Evolutionary conservation across 2,888 invertebrate genomes (phyloP).

Genomic region (Drosophila macrospina): DNA sequence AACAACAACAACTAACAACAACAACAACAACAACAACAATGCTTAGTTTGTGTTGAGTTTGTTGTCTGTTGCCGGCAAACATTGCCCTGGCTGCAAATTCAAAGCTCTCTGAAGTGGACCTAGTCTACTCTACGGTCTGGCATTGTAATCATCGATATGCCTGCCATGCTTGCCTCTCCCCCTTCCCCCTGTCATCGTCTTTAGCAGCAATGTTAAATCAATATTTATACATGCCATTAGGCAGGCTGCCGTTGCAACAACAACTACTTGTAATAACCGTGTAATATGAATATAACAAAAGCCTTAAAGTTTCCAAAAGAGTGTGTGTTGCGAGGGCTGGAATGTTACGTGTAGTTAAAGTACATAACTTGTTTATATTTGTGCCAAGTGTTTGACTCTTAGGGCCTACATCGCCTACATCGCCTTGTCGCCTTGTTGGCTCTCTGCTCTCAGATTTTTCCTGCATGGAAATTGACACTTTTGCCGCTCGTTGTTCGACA

Average conservation of each 20-base stretch:
- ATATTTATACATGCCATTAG: conserved; percentile 63
- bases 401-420: conserved; percentile 13
- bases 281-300: conserved; percentile 35
- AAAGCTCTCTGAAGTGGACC: conserved; percentile 40
- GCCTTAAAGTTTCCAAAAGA: conserved; percentile 15
- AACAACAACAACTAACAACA: conserved; percentile 21
- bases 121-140: conserved; percentile 29
- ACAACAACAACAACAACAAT: conserved; percentile 29
- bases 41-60: conserved; percentile 24
- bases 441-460: conserved; percentile 31
- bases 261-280: conserved; percentile 63
- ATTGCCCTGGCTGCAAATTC: conserved; percentile 44
- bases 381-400: conserved; percentile 34
- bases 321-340: background rate
- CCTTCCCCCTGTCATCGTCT: background rate
- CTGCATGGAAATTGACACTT: conserved; percentile 73
- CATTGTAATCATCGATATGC: conserved; percentile 55
- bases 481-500: conserved; percentile 30
- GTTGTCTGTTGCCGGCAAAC: conserved; percentile 41
- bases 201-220: conserved; percentile 40
- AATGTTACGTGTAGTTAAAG: background rate
- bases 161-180: background rate
- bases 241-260: conserved; percentile 15
- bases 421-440: conserved; percentile 28
- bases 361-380: conserved; percentile 45